phyloP scores from a whole-genome alignment of 1,140 invertebrate genomes.

The Drosophila nannoptera region DNA sequence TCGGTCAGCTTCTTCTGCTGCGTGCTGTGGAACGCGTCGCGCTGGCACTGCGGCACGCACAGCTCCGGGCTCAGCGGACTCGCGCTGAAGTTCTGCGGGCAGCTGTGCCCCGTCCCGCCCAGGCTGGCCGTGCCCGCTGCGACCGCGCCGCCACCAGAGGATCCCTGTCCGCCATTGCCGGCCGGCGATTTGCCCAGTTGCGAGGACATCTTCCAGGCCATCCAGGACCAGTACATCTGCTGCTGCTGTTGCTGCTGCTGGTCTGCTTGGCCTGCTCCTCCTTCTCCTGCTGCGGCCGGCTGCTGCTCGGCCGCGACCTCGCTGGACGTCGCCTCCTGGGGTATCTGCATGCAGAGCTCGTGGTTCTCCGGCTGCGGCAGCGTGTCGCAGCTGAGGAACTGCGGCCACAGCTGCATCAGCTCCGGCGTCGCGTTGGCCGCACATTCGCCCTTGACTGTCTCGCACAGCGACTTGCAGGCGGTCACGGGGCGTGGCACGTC shows the following conservation, averaged over 20 bases:
- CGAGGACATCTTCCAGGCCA: constrained; percentile 54
- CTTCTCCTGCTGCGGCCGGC: neutral
- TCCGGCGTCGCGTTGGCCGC: constrained; percentile 81
- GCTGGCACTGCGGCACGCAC: constrained; percentile 84
- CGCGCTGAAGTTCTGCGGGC: constrained; percentile 72
- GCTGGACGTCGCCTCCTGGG: constrained; percentile 48
- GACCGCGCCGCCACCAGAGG: neutral
- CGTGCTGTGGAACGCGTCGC: constrained; percentile 85
- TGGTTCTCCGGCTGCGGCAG: constrained; percentile 81
- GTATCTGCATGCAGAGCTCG: constrained; percentile 81
- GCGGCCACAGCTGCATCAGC: constrained; percentile 86
- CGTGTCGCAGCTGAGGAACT: constrained; percentile 86
- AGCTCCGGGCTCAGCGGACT: constrained; percentile 72
- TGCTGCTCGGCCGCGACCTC: neutral
- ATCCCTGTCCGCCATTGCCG: constrained; percentile 8
- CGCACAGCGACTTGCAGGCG: constrained; percentile 91
- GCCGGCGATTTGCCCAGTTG: constrained; percentile 43
- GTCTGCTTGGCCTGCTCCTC: neutral
- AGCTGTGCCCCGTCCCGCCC: constrained; percentile 31
- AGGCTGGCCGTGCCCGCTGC: too few species aligned
- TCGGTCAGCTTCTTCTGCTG: constrained; percentile 88
- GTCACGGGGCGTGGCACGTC: constrained; percentile 91
- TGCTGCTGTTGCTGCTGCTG: constrained; percentile 35
- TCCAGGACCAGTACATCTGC: constrained; percentile 67
- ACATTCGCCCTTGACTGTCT: constrained; percentile 89